These are phyloP conservation scores for Remorina albescens DNA, from an alignment of 2,797 vertebrate genomes.

Conservation along the genomic window DNA sequence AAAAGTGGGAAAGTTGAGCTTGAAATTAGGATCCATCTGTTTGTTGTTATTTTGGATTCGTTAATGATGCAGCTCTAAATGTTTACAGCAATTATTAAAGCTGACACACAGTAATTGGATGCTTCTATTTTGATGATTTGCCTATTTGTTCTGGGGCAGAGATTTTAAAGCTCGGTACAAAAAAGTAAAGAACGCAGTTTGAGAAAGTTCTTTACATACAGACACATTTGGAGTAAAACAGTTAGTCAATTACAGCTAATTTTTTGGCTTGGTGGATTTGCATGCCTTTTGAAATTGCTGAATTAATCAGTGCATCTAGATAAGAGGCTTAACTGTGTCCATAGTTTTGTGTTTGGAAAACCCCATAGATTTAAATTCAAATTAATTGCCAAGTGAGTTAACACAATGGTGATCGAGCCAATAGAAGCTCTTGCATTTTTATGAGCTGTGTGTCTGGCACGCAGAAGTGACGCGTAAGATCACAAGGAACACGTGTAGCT, in stretches of 20 bases:
- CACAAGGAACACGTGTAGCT: too few species aligned
- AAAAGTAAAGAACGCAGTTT: conserved; percentile 9
- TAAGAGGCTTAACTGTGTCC: too few species aligned
- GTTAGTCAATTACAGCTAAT: background rate
- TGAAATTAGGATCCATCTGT: conserved; percentile 73
- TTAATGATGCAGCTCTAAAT: conserved; percentile 73
- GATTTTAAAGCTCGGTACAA: conserved; percentile 40
- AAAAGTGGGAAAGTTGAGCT: conserved; percentile 71
- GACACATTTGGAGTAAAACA: background rate
- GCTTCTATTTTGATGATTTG: conserved; percentile 59
- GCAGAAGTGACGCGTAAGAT: too few species aligned
- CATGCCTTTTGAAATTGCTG: background rate
- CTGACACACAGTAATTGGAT: conserved; percentile 60
- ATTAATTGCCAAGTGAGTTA: too few species aligned
- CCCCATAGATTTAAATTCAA: too few species aligned
- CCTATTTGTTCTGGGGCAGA: conserved; percentile 53
- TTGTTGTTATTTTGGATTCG: conserved; percentile 73
- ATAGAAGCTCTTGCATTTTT: too few species aligned
- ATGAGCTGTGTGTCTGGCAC: too few species aligned
- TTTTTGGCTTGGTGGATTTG: background rate
- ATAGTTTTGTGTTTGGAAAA: background rate
- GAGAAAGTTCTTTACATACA: conserved; percentile 10
- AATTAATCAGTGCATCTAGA: background rate
- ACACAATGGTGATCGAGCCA: too few species aligned
- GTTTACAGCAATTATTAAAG: conserved; percentile 67